Conservation (phyloP, 2,888 invertebrate genomes). For the Macrosiphum euphorbiae region DNA sequence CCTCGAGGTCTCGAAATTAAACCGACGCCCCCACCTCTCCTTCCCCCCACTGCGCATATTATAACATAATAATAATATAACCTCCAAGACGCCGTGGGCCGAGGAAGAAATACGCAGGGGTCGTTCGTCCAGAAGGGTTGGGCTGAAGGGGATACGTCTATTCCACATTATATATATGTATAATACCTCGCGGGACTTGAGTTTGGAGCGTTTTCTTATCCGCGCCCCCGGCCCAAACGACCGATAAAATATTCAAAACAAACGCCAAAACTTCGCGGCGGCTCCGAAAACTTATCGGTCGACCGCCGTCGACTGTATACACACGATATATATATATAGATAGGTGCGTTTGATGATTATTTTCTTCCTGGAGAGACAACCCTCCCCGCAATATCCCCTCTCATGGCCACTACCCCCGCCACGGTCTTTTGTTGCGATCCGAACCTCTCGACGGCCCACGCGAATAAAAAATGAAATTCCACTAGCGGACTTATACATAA, state of each 20-base stretch:
- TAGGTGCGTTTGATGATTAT: background rate
- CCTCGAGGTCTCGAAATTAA: slow-evolving; percentile 56
- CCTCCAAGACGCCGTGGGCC: background rate
- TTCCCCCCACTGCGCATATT: background rate
- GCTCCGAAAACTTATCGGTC: slow-evolving; percentile 36
- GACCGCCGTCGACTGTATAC: background rate
- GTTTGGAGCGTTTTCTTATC: slow-evolving; percentile 4
- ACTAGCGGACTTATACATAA: background rate
- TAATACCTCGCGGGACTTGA: background rate
- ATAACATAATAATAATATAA: slow-evolving; percentile 17
- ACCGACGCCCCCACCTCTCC: background rate
- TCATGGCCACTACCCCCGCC: background rate
- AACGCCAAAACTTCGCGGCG: slow-evolving; percentile 25
- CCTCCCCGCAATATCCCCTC: background rate
- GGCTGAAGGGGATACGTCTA: background rate
- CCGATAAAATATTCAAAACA: slow-evolving; percentile 61
- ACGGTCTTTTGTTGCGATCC: background rate
- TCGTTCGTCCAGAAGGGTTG: background rate
- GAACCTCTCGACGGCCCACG: background rate
- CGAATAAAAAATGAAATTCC: background rate
- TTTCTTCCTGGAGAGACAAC: background rate
- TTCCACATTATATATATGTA: background rate
- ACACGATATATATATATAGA: background rate
- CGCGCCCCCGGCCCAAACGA: background rate
- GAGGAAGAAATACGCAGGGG: background rate